Percentiles rank a stretch among this genome's conserved stretches.
Conservation (phyloP, 1,140 invertebrate genomes). For the Anastrepha obliqua region DNA sequence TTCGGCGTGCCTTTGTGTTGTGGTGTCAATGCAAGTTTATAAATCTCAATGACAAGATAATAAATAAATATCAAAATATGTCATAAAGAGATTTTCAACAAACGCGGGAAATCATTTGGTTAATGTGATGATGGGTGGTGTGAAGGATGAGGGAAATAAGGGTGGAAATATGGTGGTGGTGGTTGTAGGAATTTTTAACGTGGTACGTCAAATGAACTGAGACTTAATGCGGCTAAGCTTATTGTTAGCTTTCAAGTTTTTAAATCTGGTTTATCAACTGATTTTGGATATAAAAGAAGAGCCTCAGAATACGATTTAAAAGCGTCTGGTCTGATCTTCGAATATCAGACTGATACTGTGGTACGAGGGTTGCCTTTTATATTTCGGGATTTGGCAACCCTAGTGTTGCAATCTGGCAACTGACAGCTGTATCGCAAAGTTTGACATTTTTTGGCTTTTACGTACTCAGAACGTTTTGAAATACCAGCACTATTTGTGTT, state of each 20-base stretch:
- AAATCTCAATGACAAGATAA: slow-evolving; percentile 72
- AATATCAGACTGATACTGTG: too few relatives aligned
- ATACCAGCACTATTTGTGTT: too few relatives aligned
- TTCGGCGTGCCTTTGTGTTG: background rate
- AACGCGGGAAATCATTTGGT: slow-evolving; percentile 34
- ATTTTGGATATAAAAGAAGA: too few relatives aligned
- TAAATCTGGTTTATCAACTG: too few relatives aligned
- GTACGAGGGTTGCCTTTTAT: too few relatives aligned
- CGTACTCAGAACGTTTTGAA: too few relatives aligned
- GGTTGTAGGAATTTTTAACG: background rate
- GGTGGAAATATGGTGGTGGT: slow-evolving; percentile 10
- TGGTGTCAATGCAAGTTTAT: slow-evolving; percentile 56
- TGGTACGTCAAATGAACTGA: background rate
- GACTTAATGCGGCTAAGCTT: background rate
- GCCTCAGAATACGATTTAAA: too few relatives aligned
- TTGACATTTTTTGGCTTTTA: too few relatives aligned
- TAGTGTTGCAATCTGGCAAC: too few relatives aligned
- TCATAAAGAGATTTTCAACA: slow-evolving; percentile 69
- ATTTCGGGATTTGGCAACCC: too few relatives aligned
- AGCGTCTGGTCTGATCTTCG: too few relatives aligned
- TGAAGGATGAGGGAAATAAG: background rate
- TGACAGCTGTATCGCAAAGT: too few relatives aligned
- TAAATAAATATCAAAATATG: slow-evolving; percentile 74
- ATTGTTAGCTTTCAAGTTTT: background rate
- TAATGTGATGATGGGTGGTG: background rate